Percentiles rank a stretch among this genome's conserved stretches.
These are phyloP conservation scores for Setophaga kirtlandii DNA, from an alignment of 2,113 vertebrate species.

Conservation along the genomic window DNA sequence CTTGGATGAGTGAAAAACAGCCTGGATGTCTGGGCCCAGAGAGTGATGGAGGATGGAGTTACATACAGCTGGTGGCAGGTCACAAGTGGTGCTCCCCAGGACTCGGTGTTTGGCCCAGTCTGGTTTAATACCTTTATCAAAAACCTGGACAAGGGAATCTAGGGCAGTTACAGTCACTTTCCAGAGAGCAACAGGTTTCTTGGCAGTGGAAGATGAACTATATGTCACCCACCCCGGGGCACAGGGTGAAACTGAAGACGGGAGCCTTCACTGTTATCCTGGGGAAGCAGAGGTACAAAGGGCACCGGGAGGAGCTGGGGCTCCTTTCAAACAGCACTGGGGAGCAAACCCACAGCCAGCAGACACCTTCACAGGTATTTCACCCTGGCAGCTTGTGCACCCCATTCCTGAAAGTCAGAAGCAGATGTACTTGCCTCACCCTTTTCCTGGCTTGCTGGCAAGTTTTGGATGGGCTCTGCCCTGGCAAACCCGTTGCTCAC, in stretches of 20 bases:
- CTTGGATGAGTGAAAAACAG: background rate
- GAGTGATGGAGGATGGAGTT: background rate
- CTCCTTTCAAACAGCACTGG: background rate
- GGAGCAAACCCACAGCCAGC: background rate
- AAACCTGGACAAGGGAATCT: background rate
- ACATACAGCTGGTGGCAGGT: background rate
- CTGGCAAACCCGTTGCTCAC: background rate
- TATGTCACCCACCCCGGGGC: background rate
- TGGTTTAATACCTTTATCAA: background rate
- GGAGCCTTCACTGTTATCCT: background rate
- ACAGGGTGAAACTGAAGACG: background rate
- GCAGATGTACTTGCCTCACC: background rate
- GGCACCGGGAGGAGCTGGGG: background rate
- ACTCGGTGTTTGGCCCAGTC: background rate
- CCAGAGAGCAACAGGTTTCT: background rate
- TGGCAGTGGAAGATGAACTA: background rate
- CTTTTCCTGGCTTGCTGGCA: background rate
- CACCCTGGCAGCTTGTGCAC: background rate
- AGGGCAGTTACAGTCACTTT: background rate
- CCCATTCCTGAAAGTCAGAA: background rate
- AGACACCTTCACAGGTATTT: background rate
- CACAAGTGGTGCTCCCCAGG: background rate
- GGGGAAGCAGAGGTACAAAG: background rate
- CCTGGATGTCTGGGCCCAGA: background rate
- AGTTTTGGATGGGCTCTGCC: background rate